Evolutionary conservation across 1,140 invertebrate species (phyloP).

Genomic region (Holotrichia oblita): DNA sequence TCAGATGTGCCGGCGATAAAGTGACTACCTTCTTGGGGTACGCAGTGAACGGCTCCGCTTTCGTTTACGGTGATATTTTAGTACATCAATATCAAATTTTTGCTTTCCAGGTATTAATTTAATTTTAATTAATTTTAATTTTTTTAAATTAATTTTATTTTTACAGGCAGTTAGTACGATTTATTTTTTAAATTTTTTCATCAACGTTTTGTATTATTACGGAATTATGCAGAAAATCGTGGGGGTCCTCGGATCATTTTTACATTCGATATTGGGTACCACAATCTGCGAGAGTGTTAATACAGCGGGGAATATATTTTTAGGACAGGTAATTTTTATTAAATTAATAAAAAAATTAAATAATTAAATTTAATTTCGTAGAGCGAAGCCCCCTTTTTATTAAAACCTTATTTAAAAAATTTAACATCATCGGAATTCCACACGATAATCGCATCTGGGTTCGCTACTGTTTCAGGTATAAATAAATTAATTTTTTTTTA

Average conservation of each 20-base stretch:
- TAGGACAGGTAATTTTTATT: too few species aligned
- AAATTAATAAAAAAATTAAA: too few species aligned
- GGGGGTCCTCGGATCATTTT: constrained; percentile 79
- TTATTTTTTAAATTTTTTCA: constrained; percentile 90
- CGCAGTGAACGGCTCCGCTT: constrained; percentile 79
- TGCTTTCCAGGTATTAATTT: constrained; percentile 78
- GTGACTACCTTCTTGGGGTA: constrained; percentile 83
- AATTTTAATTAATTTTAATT: constrained; percentile 54
- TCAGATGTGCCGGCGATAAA: constrained; percentile 84
- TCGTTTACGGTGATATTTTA: constrained; percentile 84
- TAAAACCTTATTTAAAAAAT: constrained; percentile 83
- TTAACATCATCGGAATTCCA: constrained; percentile 93
- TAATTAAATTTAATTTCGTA: too few species aligned
- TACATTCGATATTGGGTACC: constrained; percentile 81
- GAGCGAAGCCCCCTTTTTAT: constrained; percentile 90
- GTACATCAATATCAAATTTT: constrained; percentile 72
- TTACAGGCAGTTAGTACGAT: constrained; percentile 84
- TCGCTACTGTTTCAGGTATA: constrained; percentile 91
- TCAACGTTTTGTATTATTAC: constrained; percentile 88
- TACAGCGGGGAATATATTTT: constrained; percentile 89
- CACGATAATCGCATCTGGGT: constrained; percentile 92
- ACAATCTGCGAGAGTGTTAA: constrained; percentile 93
- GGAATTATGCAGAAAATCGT: constrained; percentile 90
- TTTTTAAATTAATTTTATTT: not conserved
- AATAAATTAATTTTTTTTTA: too few species aligned